Evolutionary conservation across 2,113 vertebrate genomes (phyloP).

Genomic region (Dromiciops gliroides): DNA sequence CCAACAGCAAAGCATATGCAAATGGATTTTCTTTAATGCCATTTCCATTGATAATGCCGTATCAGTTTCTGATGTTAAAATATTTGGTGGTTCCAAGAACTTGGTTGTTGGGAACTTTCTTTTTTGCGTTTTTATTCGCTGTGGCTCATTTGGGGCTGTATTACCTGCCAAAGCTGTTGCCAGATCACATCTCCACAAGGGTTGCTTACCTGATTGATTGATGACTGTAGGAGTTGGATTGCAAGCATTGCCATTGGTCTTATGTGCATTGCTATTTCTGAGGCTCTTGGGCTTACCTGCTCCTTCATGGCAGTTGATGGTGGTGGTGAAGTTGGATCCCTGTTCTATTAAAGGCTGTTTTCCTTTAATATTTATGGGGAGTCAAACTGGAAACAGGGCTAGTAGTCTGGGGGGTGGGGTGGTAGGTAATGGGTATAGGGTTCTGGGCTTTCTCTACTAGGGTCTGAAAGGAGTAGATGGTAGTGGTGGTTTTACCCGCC

Average conservation of each 20-base stretch:
- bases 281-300: neutral
- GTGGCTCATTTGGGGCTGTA: neutral
- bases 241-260: neutral
- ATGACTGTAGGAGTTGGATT: neutral
- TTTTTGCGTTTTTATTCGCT: neutral
- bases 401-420: too few relatives aligned
- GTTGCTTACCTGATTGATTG: neutral
- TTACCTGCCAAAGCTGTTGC: neutral
- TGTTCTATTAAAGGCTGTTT: neutral
- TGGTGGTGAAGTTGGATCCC: neutral
- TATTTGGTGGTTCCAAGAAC: neutral
- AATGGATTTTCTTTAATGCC: neutral
- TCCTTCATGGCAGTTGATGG: neutral
- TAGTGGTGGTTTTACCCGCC: neutral
- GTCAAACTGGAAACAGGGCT: neutral
- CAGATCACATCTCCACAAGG: neutral
- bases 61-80: neutral
- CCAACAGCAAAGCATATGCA: neutral
- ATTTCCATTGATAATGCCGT: neutral
- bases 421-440: too few relatives aligned
- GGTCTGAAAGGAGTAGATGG: too few relatives aligned
- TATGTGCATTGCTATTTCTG: neutral
- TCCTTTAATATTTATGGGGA: neutral
- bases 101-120: neutral
- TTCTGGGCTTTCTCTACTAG: too few relatives aligned